phyloP scores from a whole-genome alignment of 2,113 vertebrate genomes.

The Zosterops borbonicus region DNA sequence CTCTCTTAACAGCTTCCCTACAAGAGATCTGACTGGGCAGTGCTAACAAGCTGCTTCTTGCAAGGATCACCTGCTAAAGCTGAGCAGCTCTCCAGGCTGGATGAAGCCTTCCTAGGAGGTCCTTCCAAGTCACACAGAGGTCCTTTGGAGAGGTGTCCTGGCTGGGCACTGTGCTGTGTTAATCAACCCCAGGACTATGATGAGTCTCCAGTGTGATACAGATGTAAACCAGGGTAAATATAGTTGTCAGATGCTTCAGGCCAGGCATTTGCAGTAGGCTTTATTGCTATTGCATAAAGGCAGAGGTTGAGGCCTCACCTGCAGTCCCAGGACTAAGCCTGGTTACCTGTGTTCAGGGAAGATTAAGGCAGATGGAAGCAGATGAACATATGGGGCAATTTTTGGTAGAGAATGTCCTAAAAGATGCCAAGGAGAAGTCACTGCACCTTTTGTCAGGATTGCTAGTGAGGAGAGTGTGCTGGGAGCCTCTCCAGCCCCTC shows the following conservation, averaged over 20 bases:
- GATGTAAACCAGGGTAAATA: background rate
- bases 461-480: background rate
- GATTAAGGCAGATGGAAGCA: background rate
- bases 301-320: background rate
- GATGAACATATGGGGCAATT: background rate
- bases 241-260: background rate
- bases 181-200: background rate
- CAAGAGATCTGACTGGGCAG: background rate
- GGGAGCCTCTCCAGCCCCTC: background rate
- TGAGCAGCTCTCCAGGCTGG: background rate
- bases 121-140: background rate
- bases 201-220: background rate
- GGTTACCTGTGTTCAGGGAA: background rate
- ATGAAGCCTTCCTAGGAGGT: background rate
- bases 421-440: background rate
- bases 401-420: background rate
- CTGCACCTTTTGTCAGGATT: background rate
- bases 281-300: fast-evolving
- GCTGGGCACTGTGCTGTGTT: background rate
- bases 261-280: background rate
- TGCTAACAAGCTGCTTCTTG: background rate
- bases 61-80: background rate
- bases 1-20: background rate
- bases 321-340: background rate
- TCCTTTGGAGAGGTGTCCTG: background rate